These are phyloP conservation scores for Spongilla lacustris DNA, from an alignment of 37 sponge, comb jelly and placozoan species.

Conservation along the genomic window DNA sequence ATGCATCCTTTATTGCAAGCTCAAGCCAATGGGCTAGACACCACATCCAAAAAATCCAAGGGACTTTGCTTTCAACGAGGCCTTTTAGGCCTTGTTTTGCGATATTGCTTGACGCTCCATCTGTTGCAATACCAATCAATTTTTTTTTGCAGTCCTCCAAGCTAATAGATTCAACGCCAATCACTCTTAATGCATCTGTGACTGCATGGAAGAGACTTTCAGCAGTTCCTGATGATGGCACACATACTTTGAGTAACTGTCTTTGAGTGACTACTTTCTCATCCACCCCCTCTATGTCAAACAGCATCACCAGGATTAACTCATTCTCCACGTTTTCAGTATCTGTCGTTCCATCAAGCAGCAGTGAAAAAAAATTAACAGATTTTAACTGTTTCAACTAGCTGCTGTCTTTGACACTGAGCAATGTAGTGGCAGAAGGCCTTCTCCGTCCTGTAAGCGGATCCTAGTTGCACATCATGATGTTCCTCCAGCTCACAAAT, in stretches of 20 bases:
- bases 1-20: constrained; percentile 48
- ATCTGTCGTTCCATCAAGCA: constrained; percentile 60
- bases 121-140: constrained; percentile 65
- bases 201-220: no score
- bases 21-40: constrained; percentile 70
- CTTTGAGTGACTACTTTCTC: constrained; percentile 49
- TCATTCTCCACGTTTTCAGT: constrained; percentile 51
- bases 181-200: constrained; percentile 23
- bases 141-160: constrained; percentile 34
- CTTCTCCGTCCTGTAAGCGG: not conserved
- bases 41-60: no score
- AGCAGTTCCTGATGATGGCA: no score
- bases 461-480: constrained; percentile 7
- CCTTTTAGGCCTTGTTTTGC: constrained; percentile 56
- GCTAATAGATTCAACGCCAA: constrained; percentile 33
- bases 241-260: constrained; percentile 11
- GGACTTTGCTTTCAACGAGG: constrained; percentile 50
- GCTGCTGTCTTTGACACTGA: no score
- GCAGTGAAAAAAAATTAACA: constrained; percentile 55
- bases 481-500: constrained; percentile 2
- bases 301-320: constrained; percentile 41
- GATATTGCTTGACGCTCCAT: constrained; percentile 59
- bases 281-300: constrained; percentile 35
- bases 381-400: no score
- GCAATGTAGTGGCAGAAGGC: no score